Percentiles rank a stretch among this genome's conserved stretches.
Evolutionary conservation across 2,888 invertebrate species (phyloP).

Genomic region (Argyresthia albistria): DNA sequence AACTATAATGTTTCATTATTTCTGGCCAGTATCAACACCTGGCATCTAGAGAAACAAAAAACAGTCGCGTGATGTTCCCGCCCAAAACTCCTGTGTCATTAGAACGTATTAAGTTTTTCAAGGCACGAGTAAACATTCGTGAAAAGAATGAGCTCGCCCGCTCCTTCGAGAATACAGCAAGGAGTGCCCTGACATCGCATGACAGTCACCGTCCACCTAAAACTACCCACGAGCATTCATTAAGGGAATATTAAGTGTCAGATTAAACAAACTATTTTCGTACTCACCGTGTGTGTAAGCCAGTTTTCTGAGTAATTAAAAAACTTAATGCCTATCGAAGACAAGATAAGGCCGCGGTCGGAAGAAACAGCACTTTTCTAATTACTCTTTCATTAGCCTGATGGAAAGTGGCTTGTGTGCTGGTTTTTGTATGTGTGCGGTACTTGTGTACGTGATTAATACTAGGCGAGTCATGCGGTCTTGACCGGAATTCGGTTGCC

Average conservation of each 20-base stretch:
- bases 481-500: neutral
- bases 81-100: conserved; percentile 56
- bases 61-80: conserved; percentile 59
- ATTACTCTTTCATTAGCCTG: conserved; percentile 70
- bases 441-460: neutral
- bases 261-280: neutral
- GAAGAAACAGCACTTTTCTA: conserved; percentile 68
- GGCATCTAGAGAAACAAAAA: conserved; percentile 12
- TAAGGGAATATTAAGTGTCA: conserved; percentile 5
- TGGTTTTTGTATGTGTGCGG: neutral
- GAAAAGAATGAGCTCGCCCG: conserved; percentile 53
- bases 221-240: neutral
- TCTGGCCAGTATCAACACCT: too few relatives aligned
- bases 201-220: conserved; percentile 15
- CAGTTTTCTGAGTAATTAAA: conserved; percentile 49
- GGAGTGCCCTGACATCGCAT: conserved; percentile 43
- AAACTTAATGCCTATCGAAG: conserved; percentile 60
- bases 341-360: conserved; percentile 64
- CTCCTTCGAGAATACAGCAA: conserved; percentile 61
- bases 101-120: conserved; percentile 54
- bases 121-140: conserved; percentile 40
- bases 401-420: conserved; percentile 32
- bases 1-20: too few relatives aligned
- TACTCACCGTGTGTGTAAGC: too few relatives aligned
- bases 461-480: neutral